These are phyloP conservation scores for Rhabdornis inornatus DNA, from an alignment of 2,113 vertebrate genomes.

Conservation along the genomic window DNA sequence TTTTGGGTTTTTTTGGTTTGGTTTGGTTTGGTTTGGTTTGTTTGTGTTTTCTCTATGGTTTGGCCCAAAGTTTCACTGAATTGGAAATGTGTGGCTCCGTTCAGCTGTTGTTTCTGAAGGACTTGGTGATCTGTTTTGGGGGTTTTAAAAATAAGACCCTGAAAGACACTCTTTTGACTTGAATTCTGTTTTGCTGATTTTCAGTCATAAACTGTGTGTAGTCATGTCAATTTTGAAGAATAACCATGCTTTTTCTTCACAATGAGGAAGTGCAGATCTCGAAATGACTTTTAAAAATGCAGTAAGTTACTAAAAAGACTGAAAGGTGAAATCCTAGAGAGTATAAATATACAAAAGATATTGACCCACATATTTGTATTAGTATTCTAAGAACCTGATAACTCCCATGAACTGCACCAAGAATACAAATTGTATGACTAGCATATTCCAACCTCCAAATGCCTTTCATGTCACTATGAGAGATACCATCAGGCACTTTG, in stretches of 20 bases:
- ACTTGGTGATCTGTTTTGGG: neutral
- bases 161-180: neutral
- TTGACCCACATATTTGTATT: neutral
- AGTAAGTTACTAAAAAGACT: neutral
- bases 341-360: neutral
- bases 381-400: neutral
- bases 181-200: neutral
- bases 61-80: neutral
- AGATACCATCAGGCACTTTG: constrained; percentile 73
- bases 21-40: neutral
- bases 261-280: neutral
- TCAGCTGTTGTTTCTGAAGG: neutral
- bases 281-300: neutral
- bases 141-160: neutral
- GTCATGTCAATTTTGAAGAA: neutral
- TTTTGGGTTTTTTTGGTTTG: neutral
- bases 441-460: constrained; percentile 73
- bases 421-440: neutral
- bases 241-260: neutral
- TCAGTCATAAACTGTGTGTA: neutral
- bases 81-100: neutral
- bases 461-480: constrained; percentile 75
- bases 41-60: neutral
- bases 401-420: neutral
- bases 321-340: neutral